These are phyloP conservation scores for Laothoe populi DNA, from an alignment of 2,888 invertebrate species.

Conservation along the genomic window DNA sequence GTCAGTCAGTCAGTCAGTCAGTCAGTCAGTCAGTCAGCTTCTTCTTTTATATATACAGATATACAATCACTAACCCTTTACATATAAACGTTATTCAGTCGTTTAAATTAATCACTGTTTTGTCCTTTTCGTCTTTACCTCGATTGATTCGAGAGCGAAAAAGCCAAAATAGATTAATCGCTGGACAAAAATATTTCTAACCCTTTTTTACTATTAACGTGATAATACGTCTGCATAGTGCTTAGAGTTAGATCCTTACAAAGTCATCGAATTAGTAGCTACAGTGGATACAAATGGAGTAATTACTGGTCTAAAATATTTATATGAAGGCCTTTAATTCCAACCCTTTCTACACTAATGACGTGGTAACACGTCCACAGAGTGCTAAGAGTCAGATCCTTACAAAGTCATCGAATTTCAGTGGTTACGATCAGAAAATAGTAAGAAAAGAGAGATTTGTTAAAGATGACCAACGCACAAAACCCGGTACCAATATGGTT, in stretches of 20 bases:
- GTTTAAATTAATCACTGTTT: too few species aligned
- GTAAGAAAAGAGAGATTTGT: not conserved
- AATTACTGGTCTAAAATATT: too few species aligned
- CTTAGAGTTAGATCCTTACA: not conserved
- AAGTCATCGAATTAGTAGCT: not conserved
- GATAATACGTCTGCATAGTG: not conserved
- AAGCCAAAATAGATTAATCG: not conserved
- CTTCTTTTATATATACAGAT: too few species aligned
- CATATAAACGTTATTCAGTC: too few species aligned
- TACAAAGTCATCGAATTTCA: not conserved
- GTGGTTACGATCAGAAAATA: not conserved
- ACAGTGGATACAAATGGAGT: too few species aligned
- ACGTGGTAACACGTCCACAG: constrained; percentile 3
- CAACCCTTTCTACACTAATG: not conserved
- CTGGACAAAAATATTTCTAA: too few species aligned
- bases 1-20: too few species aligned
- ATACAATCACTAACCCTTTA: too few species aligned
- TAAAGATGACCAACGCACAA: constrained; percentile 7
- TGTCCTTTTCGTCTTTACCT: too few species aligned
- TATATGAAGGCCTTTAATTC: too few species aligned
- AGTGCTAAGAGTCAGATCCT: not conserved
- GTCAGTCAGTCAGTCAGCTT: too few species aligned
- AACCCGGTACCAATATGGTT: not conserved
- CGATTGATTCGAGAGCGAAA: not conserved
- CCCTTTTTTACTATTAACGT: not conserved